These are phyloP conservation scores for Emydocephalus ijimae DNA, from an alignment of 2,113 vertebrate species.

Conservation along the genomic window DNA sequence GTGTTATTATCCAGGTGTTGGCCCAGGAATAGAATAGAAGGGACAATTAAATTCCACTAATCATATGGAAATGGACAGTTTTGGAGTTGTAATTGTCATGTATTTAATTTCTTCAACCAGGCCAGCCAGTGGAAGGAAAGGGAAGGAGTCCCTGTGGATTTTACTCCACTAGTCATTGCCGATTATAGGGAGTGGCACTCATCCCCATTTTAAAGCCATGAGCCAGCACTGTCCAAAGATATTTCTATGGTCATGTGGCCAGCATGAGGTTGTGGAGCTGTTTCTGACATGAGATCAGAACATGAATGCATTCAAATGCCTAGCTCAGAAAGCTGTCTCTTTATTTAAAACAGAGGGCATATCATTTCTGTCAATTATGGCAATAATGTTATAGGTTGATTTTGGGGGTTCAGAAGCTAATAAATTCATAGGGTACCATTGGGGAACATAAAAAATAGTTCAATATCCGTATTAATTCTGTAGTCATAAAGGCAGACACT, in stretches of 20 bases:
- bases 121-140: not conserved
- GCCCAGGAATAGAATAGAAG: not conserved
- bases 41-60: not conserved
- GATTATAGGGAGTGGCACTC: no score
- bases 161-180: no score
- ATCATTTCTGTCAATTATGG: not conserved
- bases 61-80: not conserved
- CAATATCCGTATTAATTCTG: slow-evolving; percentile 16
- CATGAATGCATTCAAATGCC: not conserved
- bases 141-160: no score
- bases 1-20: not conserved
- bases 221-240: no score
- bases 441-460: not conserved
- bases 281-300: not conserved
- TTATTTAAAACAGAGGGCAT: not conserved
- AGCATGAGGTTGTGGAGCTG: no score
- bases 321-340: not conserved
- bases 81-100: not conserved
- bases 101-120: not conserved
- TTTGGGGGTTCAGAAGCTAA: not conserved
- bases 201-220: no score
- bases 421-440: not conserved
- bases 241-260: no score
- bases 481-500: not conserved
- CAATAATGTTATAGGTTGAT: not conserved